phyloP scores from a whole-genome alignment of 2,797 vertebrate genomes.

The Momotus momota region DNA sequence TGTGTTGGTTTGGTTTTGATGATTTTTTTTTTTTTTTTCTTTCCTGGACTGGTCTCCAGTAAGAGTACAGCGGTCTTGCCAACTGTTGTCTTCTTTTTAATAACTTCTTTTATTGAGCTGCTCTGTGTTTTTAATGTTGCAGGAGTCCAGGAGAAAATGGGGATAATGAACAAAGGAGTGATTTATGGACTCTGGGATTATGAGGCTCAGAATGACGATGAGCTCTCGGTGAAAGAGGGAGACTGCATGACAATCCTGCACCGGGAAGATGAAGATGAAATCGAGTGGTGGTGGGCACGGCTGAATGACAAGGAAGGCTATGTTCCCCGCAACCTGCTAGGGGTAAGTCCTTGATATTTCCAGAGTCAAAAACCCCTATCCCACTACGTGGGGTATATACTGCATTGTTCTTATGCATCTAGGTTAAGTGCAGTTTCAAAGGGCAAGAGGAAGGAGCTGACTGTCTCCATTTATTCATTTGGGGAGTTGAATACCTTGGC shows the following conservation, averaged over 20 bases:
- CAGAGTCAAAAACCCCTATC: background rate
- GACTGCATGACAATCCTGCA: conserved; percentile 93
- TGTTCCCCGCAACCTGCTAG: conserved; percentile 92
- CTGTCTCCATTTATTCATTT: background rate
- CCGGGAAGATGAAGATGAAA: conserved; percentile 92
- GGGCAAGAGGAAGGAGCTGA: background rate
- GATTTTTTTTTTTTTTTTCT: too few relatives aligned
- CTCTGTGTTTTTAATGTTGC: background rate
- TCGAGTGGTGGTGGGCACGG: conserved; percentile 98
- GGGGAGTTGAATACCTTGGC: background rate
- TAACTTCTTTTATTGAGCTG: background rate
- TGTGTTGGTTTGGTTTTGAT: background rate
- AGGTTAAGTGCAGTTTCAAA: background rate
- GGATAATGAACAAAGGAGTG: conserved; percentile 97
- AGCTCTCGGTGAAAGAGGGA: conserved; percentile 89
- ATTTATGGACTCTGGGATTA: conserved; percentile 96
- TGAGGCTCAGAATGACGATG: conserved; percentile 85
- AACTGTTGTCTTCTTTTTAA: background rate
- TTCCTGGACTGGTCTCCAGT: background rate
- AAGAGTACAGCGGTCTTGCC: background rate
- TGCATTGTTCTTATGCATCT: background rate
- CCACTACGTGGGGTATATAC: background rate
- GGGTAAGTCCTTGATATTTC: conserved; percentile 82
- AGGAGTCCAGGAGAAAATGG: conserved; percentile 99
- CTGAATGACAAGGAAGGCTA: conserved; percentile 89